These are phyloP conservation scores for Heliothis virescens DNA, from an alignment of 1,140 invertebrate species.

Conservation along the genomic window DNA sequence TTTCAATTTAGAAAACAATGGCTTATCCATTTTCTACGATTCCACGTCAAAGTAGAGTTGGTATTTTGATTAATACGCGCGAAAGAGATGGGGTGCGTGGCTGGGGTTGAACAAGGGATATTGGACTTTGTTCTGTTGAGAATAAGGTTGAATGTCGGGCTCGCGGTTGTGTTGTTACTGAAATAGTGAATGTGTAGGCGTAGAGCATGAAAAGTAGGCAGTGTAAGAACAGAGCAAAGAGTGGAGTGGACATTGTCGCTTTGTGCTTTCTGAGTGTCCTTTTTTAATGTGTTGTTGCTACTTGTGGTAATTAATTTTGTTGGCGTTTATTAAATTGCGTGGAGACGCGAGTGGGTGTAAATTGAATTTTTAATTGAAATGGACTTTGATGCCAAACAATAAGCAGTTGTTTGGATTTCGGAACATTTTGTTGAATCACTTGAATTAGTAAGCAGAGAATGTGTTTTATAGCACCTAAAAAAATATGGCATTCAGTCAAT, in stretches of 20 bases:
- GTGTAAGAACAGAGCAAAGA: conserved; percentile 73
- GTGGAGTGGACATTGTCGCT: conserved; percentile 76
- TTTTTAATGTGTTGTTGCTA: conserved; percentile 38
- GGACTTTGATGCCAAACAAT: background rate
- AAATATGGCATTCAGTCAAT: too few relatives aligned
- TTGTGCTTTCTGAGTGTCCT: conserved; percentile 39
- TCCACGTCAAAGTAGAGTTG: conserved; percentile 84
- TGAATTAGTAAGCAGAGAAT: background rate
- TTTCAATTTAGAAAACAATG: conserved; percentile 86
- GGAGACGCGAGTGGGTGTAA: conserved; percentile 53
- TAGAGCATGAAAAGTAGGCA: conserved; percentile 85
- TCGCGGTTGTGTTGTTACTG: conserved; percentile 66
- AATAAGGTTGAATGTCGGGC: conserved; percentile 69
- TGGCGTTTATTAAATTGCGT: conserved; percentile 42
- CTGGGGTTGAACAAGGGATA: conserved; percentile 47
- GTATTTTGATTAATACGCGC: conserved; percentile 86
- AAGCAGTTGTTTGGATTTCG: conserved; percentile 8
- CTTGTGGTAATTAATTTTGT: conserved; percentile 47
- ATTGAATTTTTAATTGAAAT: conserved; percentile 53
- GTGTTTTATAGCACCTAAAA: background rate
- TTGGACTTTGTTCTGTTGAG: conserved; percentile 60
- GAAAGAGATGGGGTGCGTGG: conserved; percentile 82
- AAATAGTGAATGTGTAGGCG: conserved; percentile 84
- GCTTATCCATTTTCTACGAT: conserved; percentile 85
- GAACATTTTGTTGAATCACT: conserved; percentile 1